Percentiles rank a stretch among this genome's conserved stretches.
Conservation (phyloP, 2,113 vertebrate genomes). For the Carassius carassius region DNA sequence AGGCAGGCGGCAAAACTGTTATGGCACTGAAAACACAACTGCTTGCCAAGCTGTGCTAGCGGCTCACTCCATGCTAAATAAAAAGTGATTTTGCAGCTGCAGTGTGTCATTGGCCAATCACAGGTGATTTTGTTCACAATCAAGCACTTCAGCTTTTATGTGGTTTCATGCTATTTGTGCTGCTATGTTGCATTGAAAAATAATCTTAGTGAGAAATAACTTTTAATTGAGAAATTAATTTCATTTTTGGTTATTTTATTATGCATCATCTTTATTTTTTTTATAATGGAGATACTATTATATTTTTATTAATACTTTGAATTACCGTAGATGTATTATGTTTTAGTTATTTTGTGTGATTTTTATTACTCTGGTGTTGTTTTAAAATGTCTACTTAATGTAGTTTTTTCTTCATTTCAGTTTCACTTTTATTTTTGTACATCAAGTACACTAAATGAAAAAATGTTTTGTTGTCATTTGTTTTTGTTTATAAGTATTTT, state of each 20-base stretch:
- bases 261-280: background rate
- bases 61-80: background rate
- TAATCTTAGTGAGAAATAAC: background rate
- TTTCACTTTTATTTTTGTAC: too few relatives aligned
- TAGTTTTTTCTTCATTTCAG: background rate
- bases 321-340: background rate
- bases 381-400: too few relatives aligned
- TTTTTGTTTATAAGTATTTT: background rate
- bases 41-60: background rate
- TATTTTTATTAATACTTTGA: too few relatives aligned
- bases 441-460: too few relatives aligned
- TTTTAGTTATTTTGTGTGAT: background rate
- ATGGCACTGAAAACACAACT: background rate
- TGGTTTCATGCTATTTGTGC: background rate
- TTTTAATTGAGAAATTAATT: background rate
- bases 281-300: background rate
- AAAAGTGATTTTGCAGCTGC: conserved; percentile 19
- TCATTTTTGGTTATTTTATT: background rate
- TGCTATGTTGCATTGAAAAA: background rate
- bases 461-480: too few relatives aligned
- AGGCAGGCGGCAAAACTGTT: background rate
- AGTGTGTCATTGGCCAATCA: conserved; percentile 15
- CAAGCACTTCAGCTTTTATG: conserved; percentile 4
- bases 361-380: too few relatives aligned
- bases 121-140: conserved; percentile 12